phyloP scores from a whole-genome alignment of 2,113 vertebrate species.

The Mus spicilegus region DNA sequence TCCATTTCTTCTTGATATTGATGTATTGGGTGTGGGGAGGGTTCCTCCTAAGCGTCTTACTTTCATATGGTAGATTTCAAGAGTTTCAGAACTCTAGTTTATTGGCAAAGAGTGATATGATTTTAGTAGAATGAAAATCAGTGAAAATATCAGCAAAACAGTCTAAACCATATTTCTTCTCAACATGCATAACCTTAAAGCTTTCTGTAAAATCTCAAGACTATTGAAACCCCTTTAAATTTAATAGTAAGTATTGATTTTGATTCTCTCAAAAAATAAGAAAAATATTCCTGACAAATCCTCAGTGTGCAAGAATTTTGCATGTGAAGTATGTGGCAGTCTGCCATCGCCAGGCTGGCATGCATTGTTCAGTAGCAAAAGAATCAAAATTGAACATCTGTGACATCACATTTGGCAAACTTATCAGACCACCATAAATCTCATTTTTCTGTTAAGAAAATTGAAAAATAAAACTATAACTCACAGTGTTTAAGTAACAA shows the following conservation, averaged over 20 bases:
- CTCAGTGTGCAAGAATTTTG: neutral
- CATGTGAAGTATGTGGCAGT: neutral
- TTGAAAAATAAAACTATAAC: neutral
- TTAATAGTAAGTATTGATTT: constrained; percentile 76
- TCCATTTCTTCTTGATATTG: neutral
- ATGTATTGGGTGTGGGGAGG: neutral
- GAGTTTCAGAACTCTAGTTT: constrained; percentile 42
- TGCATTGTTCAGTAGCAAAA: neutral
- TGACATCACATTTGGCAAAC: constrained; percentile 4
- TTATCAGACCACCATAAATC: neutral
- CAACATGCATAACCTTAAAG: constrained; percentile 45
- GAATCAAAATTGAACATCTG: constrained; percentile 3
- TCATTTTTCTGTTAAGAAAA: constrained; percentile 30
- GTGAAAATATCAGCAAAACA: constrained; percentile 55
- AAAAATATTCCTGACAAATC: constrained; percentile 35
- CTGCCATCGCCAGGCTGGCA: neutral
- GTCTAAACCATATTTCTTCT: constrained; percentile 11
- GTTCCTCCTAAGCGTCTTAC: neutral
- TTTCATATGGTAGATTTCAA: constrained; percentile 19
- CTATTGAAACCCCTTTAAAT: constrained; percentile 60
- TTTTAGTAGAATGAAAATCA: constrained; percentile 63
- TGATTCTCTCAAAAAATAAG: constrained; percentile 55
- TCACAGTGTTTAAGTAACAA: neutral
- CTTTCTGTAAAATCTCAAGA: constrained; percentile 47
- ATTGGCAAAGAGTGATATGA: neutral